Evolutionary conservation across 2,888 invertebrate species (phyloP).

Genomic region (Apomyelois bistriatella): DNA sequence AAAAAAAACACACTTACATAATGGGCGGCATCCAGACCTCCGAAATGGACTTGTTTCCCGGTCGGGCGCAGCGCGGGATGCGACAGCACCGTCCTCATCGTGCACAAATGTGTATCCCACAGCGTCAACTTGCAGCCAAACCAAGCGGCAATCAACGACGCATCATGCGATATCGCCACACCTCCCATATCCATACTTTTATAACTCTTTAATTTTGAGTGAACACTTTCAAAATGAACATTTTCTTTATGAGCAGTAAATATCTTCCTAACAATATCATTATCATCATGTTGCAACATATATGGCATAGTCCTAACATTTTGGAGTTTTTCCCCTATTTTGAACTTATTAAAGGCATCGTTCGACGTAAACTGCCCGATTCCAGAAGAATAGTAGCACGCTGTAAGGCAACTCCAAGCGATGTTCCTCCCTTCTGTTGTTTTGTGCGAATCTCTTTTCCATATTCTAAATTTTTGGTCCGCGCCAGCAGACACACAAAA

Average conservation of each 20-base stretch:
- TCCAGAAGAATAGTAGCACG: conserved; percentile 70
- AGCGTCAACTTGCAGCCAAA: conserved; percentile 68
- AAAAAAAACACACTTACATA: conserved; percentile 53
- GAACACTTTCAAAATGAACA: conserved; percentile 27
- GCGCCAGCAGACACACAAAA: conserved; percentile 68
- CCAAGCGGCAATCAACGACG: conserved; percentile 75
- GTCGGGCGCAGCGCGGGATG: conserved; percentile 67
- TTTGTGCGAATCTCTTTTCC: conserved; percentile 50
- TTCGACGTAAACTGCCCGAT: conserved; percentile 51
- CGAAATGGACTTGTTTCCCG: conserved; percentile 64
- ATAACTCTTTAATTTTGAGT: conserved; percentile 31
- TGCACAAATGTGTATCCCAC: conserved; percentile 68
- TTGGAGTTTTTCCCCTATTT: conserved; percentile 30
- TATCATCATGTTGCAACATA: conserved; percentile 32
- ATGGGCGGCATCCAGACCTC: conserved; percentile 67
- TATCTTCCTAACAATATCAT: conserved; percentile 53
- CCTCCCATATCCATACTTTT: conserved; percentile 61
- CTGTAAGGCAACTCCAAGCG: conserved; percentile 59
- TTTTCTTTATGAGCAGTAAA: conserved; percentile 59
- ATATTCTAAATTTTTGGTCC: conserved; percentile 67
- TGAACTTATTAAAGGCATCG: conserved; percentile 54
- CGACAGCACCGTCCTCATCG: conserved; percentile 57
- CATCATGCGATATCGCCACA: conserved; percentile 68
- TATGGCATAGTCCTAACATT: conserved; percentile 33
- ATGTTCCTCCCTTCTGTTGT: conserved; percentile 28